phyloP scores from a whole-genome alignment of 2,888 invertebrate species.

The Cephonodes hylas region DNA sequence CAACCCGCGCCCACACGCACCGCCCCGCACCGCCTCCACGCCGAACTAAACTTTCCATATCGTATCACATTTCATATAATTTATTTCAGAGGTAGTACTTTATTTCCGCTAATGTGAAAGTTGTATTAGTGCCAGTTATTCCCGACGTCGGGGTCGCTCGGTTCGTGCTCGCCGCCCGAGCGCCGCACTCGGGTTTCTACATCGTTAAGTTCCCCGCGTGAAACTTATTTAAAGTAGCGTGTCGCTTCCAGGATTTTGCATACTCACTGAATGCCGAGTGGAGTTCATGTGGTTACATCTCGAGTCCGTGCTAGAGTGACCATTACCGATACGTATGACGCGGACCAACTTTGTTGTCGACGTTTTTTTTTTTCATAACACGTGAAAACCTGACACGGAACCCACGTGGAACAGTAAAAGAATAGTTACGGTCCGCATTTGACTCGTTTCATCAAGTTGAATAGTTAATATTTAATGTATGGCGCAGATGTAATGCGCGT shows the following conservation, averaged over 20 bases:
- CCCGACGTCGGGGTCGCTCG: not conserved
- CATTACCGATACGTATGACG: not conserved
- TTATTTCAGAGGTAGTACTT: slow-evolving; percentile 46
- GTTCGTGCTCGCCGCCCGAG: not conserved
- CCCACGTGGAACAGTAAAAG: not conserved
- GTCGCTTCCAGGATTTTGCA: not conserved
- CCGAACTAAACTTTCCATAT: slow-evolving; percentile 56
- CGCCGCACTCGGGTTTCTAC: not conserved
- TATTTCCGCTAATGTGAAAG: slow-evolving; percentile 48
- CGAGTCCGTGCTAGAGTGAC: not conserved
- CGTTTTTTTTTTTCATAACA: not conserved
- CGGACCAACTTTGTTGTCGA: not conserved
- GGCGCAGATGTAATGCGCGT: not conserved
- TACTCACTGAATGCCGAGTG: not conserved
- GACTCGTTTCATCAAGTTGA: not conserved
- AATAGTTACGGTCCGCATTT: not conserved
- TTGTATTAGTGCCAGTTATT: slow-evolving; percentile 28
- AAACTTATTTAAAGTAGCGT: not conserved
- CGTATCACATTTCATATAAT: slow-evolving; percentile 60
- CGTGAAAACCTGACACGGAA: not conserved
- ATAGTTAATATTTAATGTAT: slow-evolving; percentile 1
- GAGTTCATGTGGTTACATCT: not conserved
- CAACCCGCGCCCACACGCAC: slow-evolving; percentile 22
- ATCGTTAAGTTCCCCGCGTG: too few relatives aligned
- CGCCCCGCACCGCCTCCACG: slow-evolving; percentile 24